A percentile compares a stretch with the other conserved stretches of the same genome.
These are phyloP conservation scores for Blastomussa wellsi DNA, from an alignment of 92 coral and sea anemone species.

Conservation along the genomic window DNA sequence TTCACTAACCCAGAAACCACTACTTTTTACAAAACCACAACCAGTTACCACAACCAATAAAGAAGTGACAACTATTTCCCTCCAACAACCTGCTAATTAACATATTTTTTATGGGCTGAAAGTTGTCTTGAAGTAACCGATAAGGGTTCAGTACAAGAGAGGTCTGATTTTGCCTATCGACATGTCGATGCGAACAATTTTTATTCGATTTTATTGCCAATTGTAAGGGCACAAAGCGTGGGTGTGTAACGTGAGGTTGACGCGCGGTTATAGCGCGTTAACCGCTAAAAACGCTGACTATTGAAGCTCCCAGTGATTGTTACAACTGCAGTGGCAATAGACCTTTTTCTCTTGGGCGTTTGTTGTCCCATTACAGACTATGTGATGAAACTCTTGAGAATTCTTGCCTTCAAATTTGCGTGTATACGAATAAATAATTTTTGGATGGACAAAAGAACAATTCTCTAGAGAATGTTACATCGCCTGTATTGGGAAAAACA, in stretches of 20 bases:
- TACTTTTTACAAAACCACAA: background rate
- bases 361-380: no score
- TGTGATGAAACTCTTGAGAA: no score
- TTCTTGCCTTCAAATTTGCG: no score
- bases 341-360: no score
- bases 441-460: no score
- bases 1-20: background rate
- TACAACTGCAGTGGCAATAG: background rate
- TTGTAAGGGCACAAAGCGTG: slow-evolving; percentile 3
- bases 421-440: no score
- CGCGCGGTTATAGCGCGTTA: background rate
- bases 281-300: background rate
- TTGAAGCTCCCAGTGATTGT: background rate
- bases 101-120: no score
- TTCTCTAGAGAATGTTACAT: no score
- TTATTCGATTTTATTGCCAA: background rate
- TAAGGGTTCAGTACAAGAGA: background rate
- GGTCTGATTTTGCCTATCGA: background rate
- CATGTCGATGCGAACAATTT: background rate
- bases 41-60: background rate
- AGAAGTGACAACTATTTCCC: background rate
- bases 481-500: no score
- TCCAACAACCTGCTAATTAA: no score
- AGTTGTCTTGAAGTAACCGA: background rate
- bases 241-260: slow-evolving; percentile 4